phyloP scores from a whole-genome alignment of 2,113 vertebrate genomes.

The Etheostoma cragini region DNA sequence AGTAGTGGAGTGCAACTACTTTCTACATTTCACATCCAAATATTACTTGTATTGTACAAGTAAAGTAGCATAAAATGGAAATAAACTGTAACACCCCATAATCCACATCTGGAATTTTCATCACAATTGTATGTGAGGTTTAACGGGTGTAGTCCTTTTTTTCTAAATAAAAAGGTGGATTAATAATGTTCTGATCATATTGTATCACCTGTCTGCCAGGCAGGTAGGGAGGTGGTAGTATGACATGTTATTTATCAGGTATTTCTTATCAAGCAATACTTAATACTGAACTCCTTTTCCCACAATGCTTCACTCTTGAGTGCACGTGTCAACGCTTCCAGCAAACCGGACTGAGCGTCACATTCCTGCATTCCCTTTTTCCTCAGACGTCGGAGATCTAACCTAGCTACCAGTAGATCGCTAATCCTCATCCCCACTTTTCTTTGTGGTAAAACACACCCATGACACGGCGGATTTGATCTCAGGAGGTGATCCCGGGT shows the following conservation, averaged over 20 bases:
- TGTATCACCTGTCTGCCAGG: not conserved
- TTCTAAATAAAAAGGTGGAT: not conserved
- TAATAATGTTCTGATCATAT: not conserved
- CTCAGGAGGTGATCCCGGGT: conserved; percentile 63
- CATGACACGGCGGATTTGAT: conserved; percentile 82
- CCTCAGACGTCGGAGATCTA: conserved; percentile 71
- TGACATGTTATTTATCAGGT: not conserved
- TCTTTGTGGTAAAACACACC: conserved; percentile 59
- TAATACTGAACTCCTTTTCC: conserved; percentile 69
- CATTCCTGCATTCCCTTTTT: conserved; percentile 84
- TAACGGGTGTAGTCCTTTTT: not conserved
- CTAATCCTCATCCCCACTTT: conserved; percentile 60
- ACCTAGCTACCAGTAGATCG: conserved; percentile 54
- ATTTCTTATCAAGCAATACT: not conserved
- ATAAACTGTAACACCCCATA: too few relatives aligned
- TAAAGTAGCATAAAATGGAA: too few relatives aligned
- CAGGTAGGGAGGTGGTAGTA: not conserved
- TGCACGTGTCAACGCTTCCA: conserved; percentile 75
- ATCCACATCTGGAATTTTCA: not conserved
- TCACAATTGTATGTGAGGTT: not conserved
- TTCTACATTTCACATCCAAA: too few relatives aligned
- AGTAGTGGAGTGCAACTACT: not conserved
- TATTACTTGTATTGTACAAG: too few relatives aligned
- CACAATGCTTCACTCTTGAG: conserved; percentile 63
- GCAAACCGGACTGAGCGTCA: conserved; percentile 81